phyloP scores from a whole-genome alignment of 2,888 invertebrate genomes.

The Congeria kusceri region DNA sequence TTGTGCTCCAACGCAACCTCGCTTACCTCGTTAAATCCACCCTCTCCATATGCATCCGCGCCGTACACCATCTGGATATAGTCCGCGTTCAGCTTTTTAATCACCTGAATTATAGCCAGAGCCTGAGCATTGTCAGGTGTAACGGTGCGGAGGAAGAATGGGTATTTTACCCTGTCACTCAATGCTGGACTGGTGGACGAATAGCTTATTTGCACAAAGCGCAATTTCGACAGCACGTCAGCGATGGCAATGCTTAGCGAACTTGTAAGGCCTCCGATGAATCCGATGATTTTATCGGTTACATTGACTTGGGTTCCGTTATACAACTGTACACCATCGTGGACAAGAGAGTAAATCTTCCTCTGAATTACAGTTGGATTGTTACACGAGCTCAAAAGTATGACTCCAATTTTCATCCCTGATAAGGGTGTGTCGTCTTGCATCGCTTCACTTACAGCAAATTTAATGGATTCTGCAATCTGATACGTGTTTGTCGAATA shows the following conservation, averaged over 20 bases:
- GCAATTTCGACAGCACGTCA: constrained; percentile 30
- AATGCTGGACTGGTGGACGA: constrained; percentile 53
- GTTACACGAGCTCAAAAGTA: constrained; percentile 61
- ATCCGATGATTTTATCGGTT: constrained; percentile 51
- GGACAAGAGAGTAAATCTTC: constrained; percentile 44
- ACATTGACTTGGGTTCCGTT: constrained; percentile 16
- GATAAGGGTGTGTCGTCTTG: background rate
- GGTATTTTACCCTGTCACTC: constrained; percentile 46
- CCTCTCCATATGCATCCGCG: constrained; percentile 57
- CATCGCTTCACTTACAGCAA: constrained; percentile 44
- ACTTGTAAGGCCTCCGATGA: constrained; percentile 53
- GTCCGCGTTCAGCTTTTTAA: constrained; percentile 35
- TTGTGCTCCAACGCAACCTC: constrained; percentile 9
- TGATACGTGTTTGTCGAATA: constrained; percentile 33
- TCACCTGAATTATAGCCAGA: constrained; percentile 48
- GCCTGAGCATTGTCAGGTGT: constrained; percentile 62
- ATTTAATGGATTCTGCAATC: constrained; percentile 46
- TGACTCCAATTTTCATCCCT: constrained; percentile 44
- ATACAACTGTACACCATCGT: constrained; percentile 17
- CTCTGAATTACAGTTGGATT: constrained; percentile 40
- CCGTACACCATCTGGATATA: constrained; percentile 64
- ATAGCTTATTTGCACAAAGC: constrained; percentile 50
- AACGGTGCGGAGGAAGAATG: constrained; percentile 57
- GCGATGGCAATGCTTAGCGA: constrained; percentile 46
- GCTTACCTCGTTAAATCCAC: constrained; percentile 34